Percentiles rank a stretch among this genome's conserved stretches.
Conservation (phyloP, 2,888 invertebrate species). For the Criorhina ranunculi region DNA sequence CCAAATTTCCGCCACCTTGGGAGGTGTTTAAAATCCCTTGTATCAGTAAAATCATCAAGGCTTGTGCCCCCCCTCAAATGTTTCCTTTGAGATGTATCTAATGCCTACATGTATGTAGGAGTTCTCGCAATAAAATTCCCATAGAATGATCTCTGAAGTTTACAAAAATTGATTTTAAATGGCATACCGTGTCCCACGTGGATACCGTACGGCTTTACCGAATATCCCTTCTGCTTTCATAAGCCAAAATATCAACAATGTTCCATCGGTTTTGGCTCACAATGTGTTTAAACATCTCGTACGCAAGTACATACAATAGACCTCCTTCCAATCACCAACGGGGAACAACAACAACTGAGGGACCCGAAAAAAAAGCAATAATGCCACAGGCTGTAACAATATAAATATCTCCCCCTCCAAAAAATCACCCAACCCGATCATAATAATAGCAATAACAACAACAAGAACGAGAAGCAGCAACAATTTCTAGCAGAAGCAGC, state of each 20-base stretch:
- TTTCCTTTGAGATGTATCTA: background rate
- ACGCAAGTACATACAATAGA: slow-evolving; percentile 55
- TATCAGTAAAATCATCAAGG: background rate
- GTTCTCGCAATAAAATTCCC: slow-evolving; percentile 25
- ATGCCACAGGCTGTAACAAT: slow-evolving; percentile 72
- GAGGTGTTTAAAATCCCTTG: slow-evolving; percentile 16
- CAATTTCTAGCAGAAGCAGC: background rate
- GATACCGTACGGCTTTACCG: slow-evolving; percentile 32
- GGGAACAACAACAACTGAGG: slow-evolving; percentile 32
- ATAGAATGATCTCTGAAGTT: slow-evolving; percentile 35
- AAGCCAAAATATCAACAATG: slow-evolving; percentile 71
- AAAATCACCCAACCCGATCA: slow-evolving; percentile 4
- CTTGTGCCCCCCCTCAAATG: background rate
- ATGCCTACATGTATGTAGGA: no score
- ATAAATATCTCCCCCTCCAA: slow-evolving; percentile 39
- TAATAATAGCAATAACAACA: slow-evolving; percentile 65
- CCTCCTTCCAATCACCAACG: slow-evolving; percentile 13
- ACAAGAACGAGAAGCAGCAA: slow-evolving; percentile 21
- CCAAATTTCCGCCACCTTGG: background rate
- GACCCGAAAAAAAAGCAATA: slow-evolving; percentile 43
- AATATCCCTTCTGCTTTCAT: slow-evolving; percentile 41
- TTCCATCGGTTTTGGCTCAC: slow-evolving; percentile 63
- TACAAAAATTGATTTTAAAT: slow-evolving; percentile 65
- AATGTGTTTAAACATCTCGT: slow-evolving; percentile 69
- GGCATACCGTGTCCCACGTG: slow-evolving; percentile 51